These are phyloP conservation scores for Perccottus glenii DNA, from an alignment of 2,113 vertebrate genomes.

Conservation along the genomic window DNA sequence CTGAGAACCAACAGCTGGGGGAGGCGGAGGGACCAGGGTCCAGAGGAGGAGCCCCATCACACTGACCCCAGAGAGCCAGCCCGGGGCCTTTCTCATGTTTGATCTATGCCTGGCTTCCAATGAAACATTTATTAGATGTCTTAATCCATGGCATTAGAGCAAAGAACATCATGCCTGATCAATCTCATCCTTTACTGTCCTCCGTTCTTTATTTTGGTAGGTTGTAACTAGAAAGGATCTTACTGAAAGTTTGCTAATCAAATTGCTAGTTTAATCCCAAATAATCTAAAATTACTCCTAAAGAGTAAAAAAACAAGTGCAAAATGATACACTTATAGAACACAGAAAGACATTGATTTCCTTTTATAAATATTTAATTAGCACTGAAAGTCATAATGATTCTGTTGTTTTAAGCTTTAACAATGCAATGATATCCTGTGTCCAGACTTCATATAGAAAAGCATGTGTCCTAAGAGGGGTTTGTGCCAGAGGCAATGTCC, in stretches of 20 bases:
- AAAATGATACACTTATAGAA: background rate
- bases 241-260: background rate
- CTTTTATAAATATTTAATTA: slow-evolving; percentile 64
- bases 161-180: slow-evolving; percentile 54
- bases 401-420: slow-evolving; percentile 21
- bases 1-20: slow-evolving; percentile 70
- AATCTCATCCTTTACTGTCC: slow-evolving; percentile 55
- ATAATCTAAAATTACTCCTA: too few species aligned
- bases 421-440: background rate
- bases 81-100: slow-evolving; percentile 53
- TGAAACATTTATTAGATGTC: slow-evolving; percentile 71
- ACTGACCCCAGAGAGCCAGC: slow-evolving; percentile 25
- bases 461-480: slow-evolving; percentile 16
- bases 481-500: slow-evolving; percentile 29
- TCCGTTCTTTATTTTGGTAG: slow-evolving; percentile 26
- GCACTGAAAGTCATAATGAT: slow-evolving; percentile 38
- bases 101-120: slow-evolving; percentile 55
- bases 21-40: slow-evolving; percentile 14
- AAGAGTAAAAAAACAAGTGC: background rate
- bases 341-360: slow-evolving; percentile 14
- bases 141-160: slow-evolving; percentile 60
- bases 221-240: background rate
- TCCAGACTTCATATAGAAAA: background rate
- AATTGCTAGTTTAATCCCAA: too few species aligned
- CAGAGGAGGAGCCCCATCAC: slow-evolving; percentile 28